Evolutionary conservation across 2,113 vertebrate genomes (phyloP).

Genomic region (Cyprinus carpio): DNA sequence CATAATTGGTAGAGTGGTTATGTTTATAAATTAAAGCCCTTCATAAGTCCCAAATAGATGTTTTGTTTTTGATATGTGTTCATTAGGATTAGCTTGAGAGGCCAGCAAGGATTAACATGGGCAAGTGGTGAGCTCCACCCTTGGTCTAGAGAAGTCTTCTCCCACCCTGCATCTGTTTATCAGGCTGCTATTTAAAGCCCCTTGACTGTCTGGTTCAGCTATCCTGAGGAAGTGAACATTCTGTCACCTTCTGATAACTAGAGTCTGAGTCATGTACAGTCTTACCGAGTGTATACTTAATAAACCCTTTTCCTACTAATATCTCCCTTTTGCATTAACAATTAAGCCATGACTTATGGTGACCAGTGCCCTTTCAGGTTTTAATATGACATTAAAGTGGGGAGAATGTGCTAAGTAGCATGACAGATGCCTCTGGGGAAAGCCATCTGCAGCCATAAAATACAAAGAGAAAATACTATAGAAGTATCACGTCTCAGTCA

Average conservation of each 20-base stretch:
- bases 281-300: not conserved
- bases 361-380: not conserved
- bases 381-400: constrained; percentile 3
- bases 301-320: not conserved
- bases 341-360: too few relatives aligned
- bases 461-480: constrained; percentile 5
- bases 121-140: not conserved
- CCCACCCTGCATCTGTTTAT: constrained; percentile 37
- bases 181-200: constrained; percentile 23
- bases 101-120: not conserved
- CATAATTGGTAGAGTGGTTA: not conserved
- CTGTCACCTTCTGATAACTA: constrained; percentile 26
- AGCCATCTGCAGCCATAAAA: not conserved
- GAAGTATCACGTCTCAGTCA: not conserved
- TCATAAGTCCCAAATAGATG: not conserved
- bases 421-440: constrained; percentile 15
- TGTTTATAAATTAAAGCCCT: not conserved
- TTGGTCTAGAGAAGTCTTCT: constrained; percentile 23
- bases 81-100: constrained; percentile 26
- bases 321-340: not conserved
- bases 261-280: not conserved
- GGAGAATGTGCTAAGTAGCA: constrained; percentile 7
- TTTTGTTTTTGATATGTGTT: not conserved
- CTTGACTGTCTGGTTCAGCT: constrained; percentile 31
- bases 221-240: constrained; percentile 27